Evolutionary conservation across 2,113 vertebrate species (phyloP), one percentile per base, ranked within the genome.

Genomic region (Sitta europaea): DNA sequence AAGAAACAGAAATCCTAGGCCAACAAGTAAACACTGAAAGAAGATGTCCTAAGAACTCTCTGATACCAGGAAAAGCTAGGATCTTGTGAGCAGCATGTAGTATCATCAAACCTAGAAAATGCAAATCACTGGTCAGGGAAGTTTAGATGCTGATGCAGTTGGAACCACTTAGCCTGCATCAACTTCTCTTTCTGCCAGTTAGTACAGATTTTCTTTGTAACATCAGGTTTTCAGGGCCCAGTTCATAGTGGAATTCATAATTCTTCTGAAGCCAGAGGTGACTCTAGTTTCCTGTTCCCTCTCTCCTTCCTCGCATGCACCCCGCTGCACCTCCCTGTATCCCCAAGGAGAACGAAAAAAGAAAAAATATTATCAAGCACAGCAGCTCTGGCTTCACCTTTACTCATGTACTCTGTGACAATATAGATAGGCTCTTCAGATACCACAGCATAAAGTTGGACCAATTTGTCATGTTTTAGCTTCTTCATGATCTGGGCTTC

Each of bases 401-500:
- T 98, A 95, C 98, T 98, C 99, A 99, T 99, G 88, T 99, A 99
- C 94, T 99, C 99, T 0, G 99, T 99, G 97, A 99, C 99, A 20
- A 99, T 99, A 97, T 99, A 99, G 89, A 99, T 99, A 53, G 99
- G 99, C 55, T 99, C 99, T 97, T 99, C 99, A 0, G 99, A 99
- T 72, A 99, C 99, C 50, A 99, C 99, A 3, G 99, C 99, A 9
- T 99, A 99, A 8, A 99, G 98, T 91, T 99, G 99, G 84, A 99
- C 99, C 97, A 99, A 68, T 96, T 99, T 99, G 97, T 99, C 99
- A 2, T 99, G 99, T 40, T 99, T 98, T 78, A 99, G 97, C 62
- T 99, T 99, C 98, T 99, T 99, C 99, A 99, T 99, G 98, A 99
- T 99, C 98, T 99, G 99, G 31, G 99, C 99, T 93, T 99, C 99